A percentile compares a stretch with the other conserved stretches of the same genome.
These are phyloP conservation scores for Sarcophilus harrisii DNA, from an alignment of 2,797 vertebrate genomes.

Conservation along the genomic window DNA sequence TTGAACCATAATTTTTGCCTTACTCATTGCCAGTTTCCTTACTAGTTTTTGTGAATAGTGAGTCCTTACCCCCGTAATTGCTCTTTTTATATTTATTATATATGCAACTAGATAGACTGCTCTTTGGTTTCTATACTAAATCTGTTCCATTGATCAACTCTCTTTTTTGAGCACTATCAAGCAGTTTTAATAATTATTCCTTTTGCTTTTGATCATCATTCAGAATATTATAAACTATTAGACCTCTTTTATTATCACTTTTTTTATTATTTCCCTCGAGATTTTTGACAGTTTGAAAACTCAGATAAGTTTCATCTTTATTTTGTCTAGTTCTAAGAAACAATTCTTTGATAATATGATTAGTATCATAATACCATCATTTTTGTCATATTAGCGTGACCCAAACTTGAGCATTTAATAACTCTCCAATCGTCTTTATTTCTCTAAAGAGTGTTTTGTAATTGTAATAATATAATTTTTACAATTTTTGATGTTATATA, in stretches of 20 bases:
- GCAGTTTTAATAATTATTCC: background rate
- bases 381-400: background rate
- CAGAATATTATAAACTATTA: background rate
- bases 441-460: background rate
- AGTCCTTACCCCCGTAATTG: background rate
- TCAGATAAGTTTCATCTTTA: background rate
- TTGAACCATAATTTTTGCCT: background rate
- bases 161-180: background rate
- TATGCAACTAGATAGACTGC: background rate
- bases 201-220: background rate
- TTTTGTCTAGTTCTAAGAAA: background rate
- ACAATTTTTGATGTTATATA: background rate
- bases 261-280: background rate
- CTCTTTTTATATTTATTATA: background rate
- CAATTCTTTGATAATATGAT: background rate
- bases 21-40: background rate
- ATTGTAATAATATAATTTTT: background rate
- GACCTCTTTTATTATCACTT: background rate
- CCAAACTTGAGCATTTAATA: background rate
- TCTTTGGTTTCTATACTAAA: background rate
- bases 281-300: background rate
- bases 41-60: background rate
- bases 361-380: background rate
- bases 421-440: background rate
- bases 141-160: background rate